Percentiles rank a stretch among this genome's conserved stretches.
Evolutionary conservation across 1,140 invertebrate species (phyloP).

Genomic region (Cheumatopsyche charites): DNA sequence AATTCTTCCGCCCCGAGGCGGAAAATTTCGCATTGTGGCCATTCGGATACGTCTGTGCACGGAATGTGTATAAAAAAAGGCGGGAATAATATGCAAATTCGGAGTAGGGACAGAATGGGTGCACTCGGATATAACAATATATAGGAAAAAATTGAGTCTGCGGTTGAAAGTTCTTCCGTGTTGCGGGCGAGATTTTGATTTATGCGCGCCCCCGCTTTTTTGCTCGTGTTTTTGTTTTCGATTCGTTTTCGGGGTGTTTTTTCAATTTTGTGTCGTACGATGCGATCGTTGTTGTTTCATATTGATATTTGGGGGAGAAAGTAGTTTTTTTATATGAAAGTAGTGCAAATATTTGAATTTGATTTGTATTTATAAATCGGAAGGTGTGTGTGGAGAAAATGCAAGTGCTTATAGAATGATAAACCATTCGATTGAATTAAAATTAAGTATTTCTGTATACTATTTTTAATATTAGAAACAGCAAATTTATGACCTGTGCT

Average conservation of each 20-base stretch:
- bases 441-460: too few species aligned
- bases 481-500: too few species aligned
- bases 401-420: too few species aligned
- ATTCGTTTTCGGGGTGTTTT: slow-evolving; percentile 13
- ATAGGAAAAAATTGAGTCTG: slow-evolving; percentile 20
- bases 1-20: slow-evolving; percentile 33
- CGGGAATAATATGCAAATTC: slow-evolving; percentile 44
- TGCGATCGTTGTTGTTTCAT: too few species aligned
- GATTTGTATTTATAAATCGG: too few species aligned
- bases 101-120: not conserved
- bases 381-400: too few species aligned
- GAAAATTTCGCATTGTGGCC: slow-evolving; percentile 23
- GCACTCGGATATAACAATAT: not conserved
- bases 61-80: not conserved
- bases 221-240: not conserved
- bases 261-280: slow-evolving; percentile 1
- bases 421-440: too few species aligned
- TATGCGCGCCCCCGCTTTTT: not conserved
- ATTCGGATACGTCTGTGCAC: not conserved
- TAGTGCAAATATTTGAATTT: too few species aligned
- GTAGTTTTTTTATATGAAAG: too few species aligned
- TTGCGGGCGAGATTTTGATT: slow-evolving; percentile 10
- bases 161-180: slow-evolving; percentile 29
- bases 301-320: too few species aligned
- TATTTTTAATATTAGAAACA: too few species aligned